These are phyloP conservation scores for Stenichneumon culpator DNA, from an alignment of 2,888 invertebrate species.

Conservation along the genomic window DNA sequence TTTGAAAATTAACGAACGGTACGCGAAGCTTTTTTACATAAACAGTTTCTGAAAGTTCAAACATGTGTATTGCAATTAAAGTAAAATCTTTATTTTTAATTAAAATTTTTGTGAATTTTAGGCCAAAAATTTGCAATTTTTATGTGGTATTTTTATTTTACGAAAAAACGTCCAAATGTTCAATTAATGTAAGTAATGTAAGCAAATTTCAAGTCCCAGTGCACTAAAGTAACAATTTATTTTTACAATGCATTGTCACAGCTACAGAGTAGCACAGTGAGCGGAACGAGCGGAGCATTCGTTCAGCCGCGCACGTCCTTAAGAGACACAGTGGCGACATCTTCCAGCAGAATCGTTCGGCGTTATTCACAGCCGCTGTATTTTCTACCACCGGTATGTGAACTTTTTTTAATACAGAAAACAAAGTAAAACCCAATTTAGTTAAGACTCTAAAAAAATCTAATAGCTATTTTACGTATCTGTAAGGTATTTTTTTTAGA, in stretches of 20 bases:
- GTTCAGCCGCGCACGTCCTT: background rate
- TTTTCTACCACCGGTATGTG: background rate
- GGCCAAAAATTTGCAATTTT: no score
- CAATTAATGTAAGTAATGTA: no score
- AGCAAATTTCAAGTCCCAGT: no score
- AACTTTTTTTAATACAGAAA: background rate
- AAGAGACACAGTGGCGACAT: constrained; percentile 37
- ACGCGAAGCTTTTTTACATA: no score
- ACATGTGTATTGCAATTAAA: no score
- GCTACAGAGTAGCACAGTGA: background rate
- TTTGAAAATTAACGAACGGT: no score
- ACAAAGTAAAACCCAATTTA: background rate
- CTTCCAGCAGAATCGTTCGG: background rate
- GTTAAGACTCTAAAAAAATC: background rate
- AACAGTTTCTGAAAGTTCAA: no score
- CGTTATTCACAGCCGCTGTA: background rate
- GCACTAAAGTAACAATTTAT: no score
- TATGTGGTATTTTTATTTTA: no score
- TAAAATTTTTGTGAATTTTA: no score
- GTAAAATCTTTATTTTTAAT: no score
- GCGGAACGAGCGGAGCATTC: background rate
- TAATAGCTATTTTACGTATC: background rate
- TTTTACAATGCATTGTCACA: background rate
- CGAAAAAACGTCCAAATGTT: no score
- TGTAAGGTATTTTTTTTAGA: background rate